Evolutionary conservation across 2,797 vertebrate species (phyloP).

Genomic region (Lacerta agilis): DNA sequence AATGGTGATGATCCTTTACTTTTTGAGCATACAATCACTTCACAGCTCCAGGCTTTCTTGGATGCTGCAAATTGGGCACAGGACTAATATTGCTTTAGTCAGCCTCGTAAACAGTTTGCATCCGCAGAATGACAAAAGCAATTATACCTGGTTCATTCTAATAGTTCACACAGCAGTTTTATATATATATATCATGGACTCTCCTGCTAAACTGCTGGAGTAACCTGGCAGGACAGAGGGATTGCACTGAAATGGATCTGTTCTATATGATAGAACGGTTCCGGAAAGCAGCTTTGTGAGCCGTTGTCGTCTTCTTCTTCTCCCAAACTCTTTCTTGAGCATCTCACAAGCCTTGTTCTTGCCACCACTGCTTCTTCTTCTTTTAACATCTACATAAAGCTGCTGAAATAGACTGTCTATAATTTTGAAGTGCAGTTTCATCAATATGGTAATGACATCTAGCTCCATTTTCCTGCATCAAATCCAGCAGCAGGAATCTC

Average conservation of each 20-base stretch:
- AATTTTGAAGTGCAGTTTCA: neutral
- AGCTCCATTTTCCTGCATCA: neutral
- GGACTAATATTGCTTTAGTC: neutral
- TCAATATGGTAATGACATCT: neutral
- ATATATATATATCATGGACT: neutral
- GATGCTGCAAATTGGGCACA: neutral
- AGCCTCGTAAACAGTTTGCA: too few species aligned
- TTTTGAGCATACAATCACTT: neutral
- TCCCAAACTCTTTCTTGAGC: neutral
- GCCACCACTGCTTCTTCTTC: neutral
- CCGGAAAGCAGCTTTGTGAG: neutral
- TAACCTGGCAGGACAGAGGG: neutral
- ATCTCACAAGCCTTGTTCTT: neutral
- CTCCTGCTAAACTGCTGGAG: neutral
- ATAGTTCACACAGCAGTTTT: neutral
- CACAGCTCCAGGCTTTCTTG: neutral
- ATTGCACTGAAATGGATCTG: neutral
- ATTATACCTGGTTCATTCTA: neutral
- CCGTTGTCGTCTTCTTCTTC: neutral
- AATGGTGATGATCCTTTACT: too few species aligned
- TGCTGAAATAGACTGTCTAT: neutral
- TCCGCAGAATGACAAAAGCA: neutral
- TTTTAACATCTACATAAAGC: neutral
- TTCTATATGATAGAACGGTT: neutral
- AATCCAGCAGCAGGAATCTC: neutral